phyloP scores from a whole-genome alignment of 2,113 vertebrate genomes.

The Hippolais icterina region DNA sequence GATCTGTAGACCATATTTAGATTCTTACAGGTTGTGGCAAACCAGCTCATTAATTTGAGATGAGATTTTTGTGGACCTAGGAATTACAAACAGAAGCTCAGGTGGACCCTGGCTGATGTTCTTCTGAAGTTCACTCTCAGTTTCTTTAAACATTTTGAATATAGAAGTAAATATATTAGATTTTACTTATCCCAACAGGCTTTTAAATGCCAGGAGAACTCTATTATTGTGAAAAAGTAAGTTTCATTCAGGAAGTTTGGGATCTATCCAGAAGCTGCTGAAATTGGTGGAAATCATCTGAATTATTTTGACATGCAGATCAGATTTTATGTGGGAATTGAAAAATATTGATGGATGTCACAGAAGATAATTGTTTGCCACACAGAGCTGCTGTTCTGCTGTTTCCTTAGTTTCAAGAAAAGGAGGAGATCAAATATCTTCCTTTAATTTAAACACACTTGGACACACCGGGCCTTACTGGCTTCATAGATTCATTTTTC shows the following conservation, averaged over 20 bases:
- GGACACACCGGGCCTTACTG: background rate
- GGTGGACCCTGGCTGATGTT: background rate
- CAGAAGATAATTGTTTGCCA: background rate
- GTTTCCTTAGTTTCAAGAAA: background rate
- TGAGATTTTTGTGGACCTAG: background rate
- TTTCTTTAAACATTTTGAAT: background rate
- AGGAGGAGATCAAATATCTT: background rate
- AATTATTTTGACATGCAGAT: background rate
- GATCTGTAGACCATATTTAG: background rate
- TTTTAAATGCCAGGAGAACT: background rate
- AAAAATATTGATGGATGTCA: background rate
- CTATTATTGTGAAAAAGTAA: background rate
- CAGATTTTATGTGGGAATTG: background rate
- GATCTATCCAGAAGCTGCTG: background rate
- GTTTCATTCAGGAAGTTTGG: background rate
- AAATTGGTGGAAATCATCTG: background rate
- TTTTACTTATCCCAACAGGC: background rate
- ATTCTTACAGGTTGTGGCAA: background rate
- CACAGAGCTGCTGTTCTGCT: background rate
- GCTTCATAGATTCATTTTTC: background rate
- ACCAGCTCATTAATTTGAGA: background rate
- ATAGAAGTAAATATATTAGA: background rate
- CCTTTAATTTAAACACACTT: background rate
- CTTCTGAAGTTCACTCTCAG: background rate
- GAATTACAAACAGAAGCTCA: background rate